These are phyloP conservation scores for Falco columbarius DNA, from an alignment of 2,797 vertebrate species.

Conservation along the genomic window DNA sequence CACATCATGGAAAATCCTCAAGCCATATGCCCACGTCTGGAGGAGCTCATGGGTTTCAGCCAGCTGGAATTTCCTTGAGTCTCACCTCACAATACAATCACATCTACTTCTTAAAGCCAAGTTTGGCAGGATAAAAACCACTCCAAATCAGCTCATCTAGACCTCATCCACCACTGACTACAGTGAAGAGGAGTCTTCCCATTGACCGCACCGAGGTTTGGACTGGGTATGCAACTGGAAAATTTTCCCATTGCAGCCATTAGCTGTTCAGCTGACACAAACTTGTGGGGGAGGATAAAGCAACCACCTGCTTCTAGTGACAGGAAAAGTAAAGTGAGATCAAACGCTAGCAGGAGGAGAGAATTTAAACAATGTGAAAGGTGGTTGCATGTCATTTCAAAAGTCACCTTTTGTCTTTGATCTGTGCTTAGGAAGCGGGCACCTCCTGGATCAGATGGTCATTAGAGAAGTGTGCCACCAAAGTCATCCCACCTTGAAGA, in stretches of 20 bases:
- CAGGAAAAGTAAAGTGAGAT: constrained; percentile 64
- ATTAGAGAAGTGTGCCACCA: constrained; percentile 68
- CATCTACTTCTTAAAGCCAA: background rate
- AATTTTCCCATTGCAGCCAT: background rate
- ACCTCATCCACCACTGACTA: background rate
- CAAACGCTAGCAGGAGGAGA: constrained; percentile 41
- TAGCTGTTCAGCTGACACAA: constrained; percentile 53
- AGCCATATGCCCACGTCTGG: background rate
- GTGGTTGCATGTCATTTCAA: constrained; percentile 69
- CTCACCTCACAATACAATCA: background rate
- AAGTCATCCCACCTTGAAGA: constrained; percentile 73
- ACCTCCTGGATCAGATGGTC: constrained; percentile 65
- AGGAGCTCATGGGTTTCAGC: background rate
- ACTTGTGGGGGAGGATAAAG: constrained; percentile 46
- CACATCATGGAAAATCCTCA: background rate
- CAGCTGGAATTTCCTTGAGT: background rate
- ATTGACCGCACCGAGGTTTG: background rate
- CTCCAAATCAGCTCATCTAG: background rate
- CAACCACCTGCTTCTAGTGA: constrained; percentile 57
- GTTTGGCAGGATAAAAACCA: background rate
- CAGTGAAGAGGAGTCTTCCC: background rate
- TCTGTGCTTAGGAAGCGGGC: constrained; percentile 66
- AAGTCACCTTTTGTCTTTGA: constrained; percentile 75
- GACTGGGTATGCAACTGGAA: background rate
- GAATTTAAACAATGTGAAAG: constrained; percentile 67